Evolutionary conservation across 2,888 invertebrate species (phyloP), one percentile per base, ranked within the genome.

Genomic region (Caenorhabditis angaria): DNA sequence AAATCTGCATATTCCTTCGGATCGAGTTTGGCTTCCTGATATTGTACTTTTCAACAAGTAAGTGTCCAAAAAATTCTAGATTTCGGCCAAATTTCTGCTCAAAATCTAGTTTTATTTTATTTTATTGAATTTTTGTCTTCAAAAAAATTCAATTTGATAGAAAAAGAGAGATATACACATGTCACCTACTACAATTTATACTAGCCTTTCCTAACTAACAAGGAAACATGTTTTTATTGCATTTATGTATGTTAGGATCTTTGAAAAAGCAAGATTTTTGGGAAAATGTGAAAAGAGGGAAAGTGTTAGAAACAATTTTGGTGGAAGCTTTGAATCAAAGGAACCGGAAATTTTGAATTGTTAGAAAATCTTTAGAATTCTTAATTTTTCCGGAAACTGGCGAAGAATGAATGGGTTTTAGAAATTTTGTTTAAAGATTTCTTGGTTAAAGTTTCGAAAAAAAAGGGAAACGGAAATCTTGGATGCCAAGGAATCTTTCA

Each of bases 1-100:
- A 10, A 77, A 78, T 35, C 66, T 82, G 12, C 82, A 82, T 59
- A 77, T 82, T 1, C 82, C 82, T 14, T 77, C 79, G 0, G 88
- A 89, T 63, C 86, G 88, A 65, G 88, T 89, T 22, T 90, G 90
- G 90, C 88, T 89, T 10, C 90, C 90, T 6, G 90, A 90, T 77
- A 89, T 90, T 55, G 89, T 90, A 0, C 83, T 90, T 1, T 89
- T 90, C 78, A 90, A 84, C 77, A 84, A 84, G 83, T 85, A 29
- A 76, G 82, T n/a, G n/a, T 71, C 41, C 32, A n/a, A n/a, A n/a
- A n/a, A n/a, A n/a, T n/a, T n/a, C n/a, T n/a, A n/a, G n/a, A n/a
- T n/a, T n/a, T n/a, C n/a, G n/a, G n/a, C n/a, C n/a, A n/a, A n/a
- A n/a, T 57, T 68, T 25, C 35, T 35, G 14, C 35, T 35, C 6